Conservation (phyloP, 2,113 vertebrate species). For the Poecilia latipinna region DNA sequence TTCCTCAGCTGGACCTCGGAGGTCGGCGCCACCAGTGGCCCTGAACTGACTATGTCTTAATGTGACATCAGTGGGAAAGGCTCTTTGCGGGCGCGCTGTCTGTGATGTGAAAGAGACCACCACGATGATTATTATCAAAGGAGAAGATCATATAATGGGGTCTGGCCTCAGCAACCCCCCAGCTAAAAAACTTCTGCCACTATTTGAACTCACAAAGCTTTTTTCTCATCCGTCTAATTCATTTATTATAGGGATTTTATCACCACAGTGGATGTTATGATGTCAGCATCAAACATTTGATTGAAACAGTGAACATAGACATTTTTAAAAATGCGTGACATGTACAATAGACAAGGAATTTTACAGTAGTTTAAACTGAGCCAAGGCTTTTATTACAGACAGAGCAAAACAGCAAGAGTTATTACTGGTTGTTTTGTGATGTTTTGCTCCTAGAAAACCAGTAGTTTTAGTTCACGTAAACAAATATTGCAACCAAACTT, state of each 20-base stretch:
- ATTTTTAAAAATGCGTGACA: no score
- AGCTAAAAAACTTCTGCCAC: no score
- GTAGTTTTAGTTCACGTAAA: no score
- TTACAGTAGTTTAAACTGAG: neutral
- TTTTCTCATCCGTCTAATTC: neutral
- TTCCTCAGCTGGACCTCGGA: conserved; percentile 26
- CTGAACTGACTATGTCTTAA: conserved; percentile 53
- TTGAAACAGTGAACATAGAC: neutral
- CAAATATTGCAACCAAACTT: no score
- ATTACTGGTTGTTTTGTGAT: no score
- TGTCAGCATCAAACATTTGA: neutral
- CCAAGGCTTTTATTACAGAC: no score
- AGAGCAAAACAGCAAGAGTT: no score
- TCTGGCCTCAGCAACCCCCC: neutral
- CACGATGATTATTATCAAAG: conserved; percentile 39
- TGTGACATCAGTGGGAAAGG: conserved; percentile 30
- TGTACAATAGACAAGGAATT: neutral
- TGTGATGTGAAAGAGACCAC: conserved; percentile 9
- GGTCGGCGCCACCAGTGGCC: conserved; percentile 42
- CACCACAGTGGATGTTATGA: neutral
- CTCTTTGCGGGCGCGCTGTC: conserved; percentile 12
- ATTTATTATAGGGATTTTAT: neutral
- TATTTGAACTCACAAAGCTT: neutral
- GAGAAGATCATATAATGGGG: neutral
- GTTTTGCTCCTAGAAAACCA: no score